Evolutionary conservation across 2,797 vertebrate species (phyloP).

Genomic region (Gorsachius magnificus): DNA sequence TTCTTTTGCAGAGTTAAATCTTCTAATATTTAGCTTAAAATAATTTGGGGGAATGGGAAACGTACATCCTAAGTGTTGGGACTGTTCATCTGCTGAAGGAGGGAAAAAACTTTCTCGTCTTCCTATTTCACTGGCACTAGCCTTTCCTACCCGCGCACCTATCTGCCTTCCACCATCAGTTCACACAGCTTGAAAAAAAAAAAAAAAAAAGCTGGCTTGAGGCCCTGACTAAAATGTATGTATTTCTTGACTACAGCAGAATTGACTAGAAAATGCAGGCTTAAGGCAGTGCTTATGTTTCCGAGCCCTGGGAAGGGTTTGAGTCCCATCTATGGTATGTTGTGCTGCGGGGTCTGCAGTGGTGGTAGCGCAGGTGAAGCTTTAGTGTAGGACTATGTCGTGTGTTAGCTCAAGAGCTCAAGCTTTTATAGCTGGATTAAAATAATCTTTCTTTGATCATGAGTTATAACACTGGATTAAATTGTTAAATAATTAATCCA

Average conservation of each 20-base stretch:
- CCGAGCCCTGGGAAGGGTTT: neutral
- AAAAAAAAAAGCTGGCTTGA: neutral
- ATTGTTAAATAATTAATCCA: constrained; percentile 8
- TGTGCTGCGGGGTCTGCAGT: neutral
- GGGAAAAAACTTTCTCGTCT: neutral
- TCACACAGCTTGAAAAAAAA: neutral
- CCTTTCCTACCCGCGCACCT: neutral
- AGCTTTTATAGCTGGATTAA: constrained; percentile 8
- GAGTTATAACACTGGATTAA: neutral
- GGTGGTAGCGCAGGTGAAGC: neutral
- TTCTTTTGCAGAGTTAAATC: neutral
- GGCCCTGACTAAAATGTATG: fast-evolving
- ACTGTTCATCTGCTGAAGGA: neutral
- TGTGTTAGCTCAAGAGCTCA: neutral
- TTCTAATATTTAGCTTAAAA: neutral
- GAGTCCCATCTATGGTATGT: neutral
- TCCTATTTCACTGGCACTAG: neutral
- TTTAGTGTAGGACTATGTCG: neutral
- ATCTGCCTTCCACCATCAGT: neutral
- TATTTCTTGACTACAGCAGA: neutral
- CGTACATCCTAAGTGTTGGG: neutral
- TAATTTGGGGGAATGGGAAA: neutral
- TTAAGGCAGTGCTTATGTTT: neutral
- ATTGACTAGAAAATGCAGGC: neutral
- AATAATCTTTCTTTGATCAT: neutral